These are phyloP conservation scores for Pristionchus arcanus DNA, from an alignment of 2,888 invertebrate species.

Conservation along the genomic window DNA sequence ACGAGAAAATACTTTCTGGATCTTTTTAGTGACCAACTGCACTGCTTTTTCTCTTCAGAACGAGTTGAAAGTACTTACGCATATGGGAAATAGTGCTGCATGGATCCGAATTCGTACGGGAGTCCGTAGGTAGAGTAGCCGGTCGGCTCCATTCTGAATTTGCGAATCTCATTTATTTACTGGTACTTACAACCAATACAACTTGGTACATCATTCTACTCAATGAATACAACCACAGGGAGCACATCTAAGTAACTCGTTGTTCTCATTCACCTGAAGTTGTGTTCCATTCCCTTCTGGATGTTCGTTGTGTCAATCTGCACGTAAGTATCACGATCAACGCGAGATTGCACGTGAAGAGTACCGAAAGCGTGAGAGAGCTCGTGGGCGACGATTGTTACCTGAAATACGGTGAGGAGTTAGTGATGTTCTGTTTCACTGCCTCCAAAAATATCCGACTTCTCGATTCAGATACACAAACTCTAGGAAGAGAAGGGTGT, in stretches of 20 bases:
- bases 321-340: background rate
- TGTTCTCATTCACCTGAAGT: background rate
- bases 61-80: background rate
- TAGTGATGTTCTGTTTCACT: too few species aligned
- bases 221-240: too few species aligned
- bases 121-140: slow-evolving; percentile 10
- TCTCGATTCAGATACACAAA: too few species aligned
- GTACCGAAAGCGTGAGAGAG: slow-evolving; percentile 49
- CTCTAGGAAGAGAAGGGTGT: too few species aligned
- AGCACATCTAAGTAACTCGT: too few species aligned
- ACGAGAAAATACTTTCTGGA: background rate
- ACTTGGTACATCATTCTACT: background rate
- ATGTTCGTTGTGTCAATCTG: slow-evolving; percentile 10
- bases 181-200: too few species aligned
- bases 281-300: slow-evolving; percentile 9
- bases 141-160: slow-evolving; percentile 35
- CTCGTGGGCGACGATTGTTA: slow-evolving; percentile 45
- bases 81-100: slow-evolving; percentile 18
- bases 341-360: slow-evolving; percentile 44
- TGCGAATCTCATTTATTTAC: background rate
- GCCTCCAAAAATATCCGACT: too few species aligned
- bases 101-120: slow-evolving; percentile 47
- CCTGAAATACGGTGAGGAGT: background rate
- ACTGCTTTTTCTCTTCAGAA: background rate
- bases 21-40: background rate